Base-by-base conservation (phyloP, 2,888 invertebrate species). In the Caenorhabditis sp. region DNA sequence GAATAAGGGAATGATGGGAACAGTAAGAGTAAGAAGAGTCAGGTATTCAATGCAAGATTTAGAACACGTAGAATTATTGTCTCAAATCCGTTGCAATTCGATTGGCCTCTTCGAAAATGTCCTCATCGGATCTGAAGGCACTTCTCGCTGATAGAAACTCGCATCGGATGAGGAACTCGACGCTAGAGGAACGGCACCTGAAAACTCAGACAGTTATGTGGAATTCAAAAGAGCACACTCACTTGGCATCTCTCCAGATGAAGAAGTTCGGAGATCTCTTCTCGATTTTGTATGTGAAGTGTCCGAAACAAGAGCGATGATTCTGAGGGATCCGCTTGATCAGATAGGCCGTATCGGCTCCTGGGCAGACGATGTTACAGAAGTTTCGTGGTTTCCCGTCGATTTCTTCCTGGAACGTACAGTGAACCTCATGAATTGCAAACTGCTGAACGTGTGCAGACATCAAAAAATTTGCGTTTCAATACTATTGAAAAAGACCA, bases 321-420 rank as follows among this genome's bases (percentile, higher is more conserved):
- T 86, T 82, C n/a, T 77, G 77, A 12, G 85, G 85, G 24, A 79
- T 70, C 38, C 84, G 41, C 28, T 84, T 84, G 56, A 84, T 84
- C 22, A 89, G 69, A 73, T 91, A 91, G 28, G 89, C 91, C 10
- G 91, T 91, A 68, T 90, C 91, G 16, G 91, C 91, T 24, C 86
- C 85, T 2, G 90, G 90, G 49, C 90, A 90, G 24, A 90, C 54
- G 10, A 90, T 76, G 63, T 90, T 87, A 73, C 90, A 90, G 72
- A 89, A 90, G 26, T 89, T 86, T 14, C 91, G 85, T 12, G 80
- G 79, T 61, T 89, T 90, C 22, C 90, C 90, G 82, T 90, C 89
- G n/a, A 83, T 80, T 24, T 83, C 74, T 63, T 91, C 91, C 89
- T 90, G 68, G 44, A 88, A n/a, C n/a, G n/a, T n/a, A n/a, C n/a